Evolutionary conservation across 2,113 vertebrate genomes (phyloP).

Genomic region (Passer domesticus): DNA sequence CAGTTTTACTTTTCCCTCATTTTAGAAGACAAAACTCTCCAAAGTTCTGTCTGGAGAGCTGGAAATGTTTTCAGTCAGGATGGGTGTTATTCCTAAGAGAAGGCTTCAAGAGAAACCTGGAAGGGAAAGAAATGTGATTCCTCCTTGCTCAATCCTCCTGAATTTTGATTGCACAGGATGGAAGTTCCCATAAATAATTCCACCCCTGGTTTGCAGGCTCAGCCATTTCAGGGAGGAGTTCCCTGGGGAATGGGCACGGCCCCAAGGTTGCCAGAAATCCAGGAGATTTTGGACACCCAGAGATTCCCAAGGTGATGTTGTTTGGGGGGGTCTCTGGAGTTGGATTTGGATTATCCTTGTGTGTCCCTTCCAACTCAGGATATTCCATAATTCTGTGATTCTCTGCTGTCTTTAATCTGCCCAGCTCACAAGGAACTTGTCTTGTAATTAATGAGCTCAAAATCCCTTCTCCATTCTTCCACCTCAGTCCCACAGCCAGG

Average conservation of each 20-base stretch:
- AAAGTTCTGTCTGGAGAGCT: not conserved
- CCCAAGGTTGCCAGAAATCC: not conserved
- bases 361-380: no score
- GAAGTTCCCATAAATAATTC: not conserved
- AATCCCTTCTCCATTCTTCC: not conserved
- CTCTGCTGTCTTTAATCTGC: not conserved
- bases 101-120: not conserved
- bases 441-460: not conserved
- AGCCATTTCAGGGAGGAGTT: not conserved
- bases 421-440: not conserved
- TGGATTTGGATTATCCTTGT: not conserved
- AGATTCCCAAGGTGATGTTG: not conserved
- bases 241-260: not conserved
- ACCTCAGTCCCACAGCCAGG: not conserved
- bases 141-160: not conserved
- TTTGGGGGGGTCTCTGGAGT: not conserved
- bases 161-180: not conserved
- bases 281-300: not conserved
- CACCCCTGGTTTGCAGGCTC: not conserved
- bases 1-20: not conserved
- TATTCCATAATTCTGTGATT: not conserved
- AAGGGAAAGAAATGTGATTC: not conserved
- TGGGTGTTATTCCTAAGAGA: not conserved
- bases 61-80: not conserved
- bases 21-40: not conserved